phyloP scores from a whole-genome alignment of 2,797 vertebrate species.

The Onychomys torridus region DNA sequence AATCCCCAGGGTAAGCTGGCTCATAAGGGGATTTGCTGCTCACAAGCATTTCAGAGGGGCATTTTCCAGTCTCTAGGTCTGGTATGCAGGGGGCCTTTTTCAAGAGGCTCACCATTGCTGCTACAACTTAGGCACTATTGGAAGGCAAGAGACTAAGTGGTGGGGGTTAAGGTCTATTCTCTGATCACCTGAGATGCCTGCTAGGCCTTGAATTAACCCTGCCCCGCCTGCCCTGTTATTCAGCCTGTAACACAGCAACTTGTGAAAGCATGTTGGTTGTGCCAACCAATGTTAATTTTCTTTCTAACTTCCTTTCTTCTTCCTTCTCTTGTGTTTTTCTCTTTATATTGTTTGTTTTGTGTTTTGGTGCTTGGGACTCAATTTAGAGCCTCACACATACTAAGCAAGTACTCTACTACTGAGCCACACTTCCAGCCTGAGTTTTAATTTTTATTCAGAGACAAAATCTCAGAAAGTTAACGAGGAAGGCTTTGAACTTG shows the following conservation, averaged over 20 bases:
- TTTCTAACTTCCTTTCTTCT: not conserved
- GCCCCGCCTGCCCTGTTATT: not conserved
- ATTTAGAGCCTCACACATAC: not conserved
- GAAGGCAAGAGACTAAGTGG: not conserved
- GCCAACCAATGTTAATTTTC: not conserved
- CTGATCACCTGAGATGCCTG: not conserved
- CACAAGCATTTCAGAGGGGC: conserved; percentile 27
- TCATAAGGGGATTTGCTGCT: conserved; percentile 58
- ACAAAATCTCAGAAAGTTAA: not conserved
- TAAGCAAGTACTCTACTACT: not conserved
- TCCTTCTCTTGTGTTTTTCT: not conserved
- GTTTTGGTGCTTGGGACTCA: not conserved
- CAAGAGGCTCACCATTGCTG: not conserved
- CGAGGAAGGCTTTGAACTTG: not conserved
- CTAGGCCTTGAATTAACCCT: not conserved
- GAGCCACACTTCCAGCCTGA: no score
- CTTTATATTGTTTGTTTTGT: not conserved
- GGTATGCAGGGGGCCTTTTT: conserved; percentile 30
- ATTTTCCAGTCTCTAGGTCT: conserved; percentile 58
- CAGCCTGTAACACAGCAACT: not conserved
- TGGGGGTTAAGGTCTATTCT: not conserved
- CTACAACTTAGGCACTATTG: conserved; percentile 1
- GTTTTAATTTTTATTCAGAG: not conserved
- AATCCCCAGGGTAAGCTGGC: conserved; percentile 65
- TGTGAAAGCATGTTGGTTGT: not conserved